phyloP scores from a whole-genome alignment of 2,113 vertebrate genomes.

The Rattus norvegicus region GRCr8 NC_086024.1:41176001-41176500 shows the following conservation, averaged over 20 bases:
- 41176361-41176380: not conserved
- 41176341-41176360: not conserved
- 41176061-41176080: no score
- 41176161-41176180: not conserved
- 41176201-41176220: accelerated
- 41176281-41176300: accelerated
- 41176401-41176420: not conserved
- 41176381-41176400: not conserved
- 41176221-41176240: not conserved
- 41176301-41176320: not conserved
- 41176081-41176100: accelerated
- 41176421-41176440: not conserved
- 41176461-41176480: not conserved
- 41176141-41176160: not conserved
- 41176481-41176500: not conserved
- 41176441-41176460: not conserved
- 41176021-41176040: no score
- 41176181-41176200: accelerated
- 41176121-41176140: not conserved
- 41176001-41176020: not conserved
- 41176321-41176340: not conserved
- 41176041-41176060: no score
- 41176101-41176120: not conserved
- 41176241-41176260: no score
- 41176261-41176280: not conserved